Evolutionary conservation across 1,140 invertebrate genomes (phyloP).

Genomic region (Drosophila saltans): DNA sequence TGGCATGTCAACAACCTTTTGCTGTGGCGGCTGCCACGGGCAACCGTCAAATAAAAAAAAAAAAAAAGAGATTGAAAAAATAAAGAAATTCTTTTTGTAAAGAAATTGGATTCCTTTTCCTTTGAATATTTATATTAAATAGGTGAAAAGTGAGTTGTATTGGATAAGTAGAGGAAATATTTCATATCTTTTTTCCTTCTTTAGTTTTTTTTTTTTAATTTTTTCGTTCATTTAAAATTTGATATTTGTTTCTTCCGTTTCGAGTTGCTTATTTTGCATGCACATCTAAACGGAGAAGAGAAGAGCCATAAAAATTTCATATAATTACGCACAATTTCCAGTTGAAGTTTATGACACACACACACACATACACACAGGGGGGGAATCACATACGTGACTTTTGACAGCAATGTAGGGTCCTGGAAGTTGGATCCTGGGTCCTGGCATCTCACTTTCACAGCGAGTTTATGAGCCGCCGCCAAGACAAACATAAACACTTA

Average conservation of each 20-base stretch:
- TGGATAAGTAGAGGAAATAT: neutral
- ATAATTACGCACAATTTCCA: constrained; percentile 81
- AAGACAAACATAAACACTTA: constrained; percentile 81
- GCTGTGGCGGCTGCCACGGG: constrained; percentile 64
- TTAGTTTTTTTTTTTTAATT: neutral
- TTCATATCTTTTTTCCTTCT: neutral
- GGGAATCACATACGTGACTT: constrained; percentile 56
- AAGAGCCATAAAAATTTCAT: constrained; percentile 75
- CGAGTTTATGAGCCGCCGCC: constrained; percentile 71
- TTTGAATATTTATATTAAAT: neutral
- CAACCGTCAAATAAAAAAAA: constrained; percentile 44
- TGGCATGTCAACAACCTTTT: constrained; percentile 72
- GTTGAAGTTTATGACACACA: constrained; percentile 71
- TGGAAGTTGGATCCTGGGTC: constrained; percentile 21
- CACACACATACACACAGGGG: constrained; percentile 10
- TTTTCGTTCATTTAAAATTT: neutral
- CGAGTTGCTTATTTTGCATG: constrained; percentile 32
- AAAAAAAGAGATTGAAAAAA: neutral
- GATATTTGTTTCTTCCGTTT: constrained; percentile 49
- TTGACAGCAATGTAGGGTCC: constrained; percentile 51
- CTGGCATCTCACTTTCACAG: constrained; percentile 42
- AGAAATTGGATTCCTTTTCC: neutral
- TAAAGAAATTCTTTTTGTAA: no score
- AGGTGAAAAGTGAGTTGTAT: constrained; percentile 7
- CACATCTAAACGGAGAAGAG: neutral